phyloP scores from a whole-genome alignment of 2,888 invertebrate genomes.

The Xiphydria camelus region DNA sequence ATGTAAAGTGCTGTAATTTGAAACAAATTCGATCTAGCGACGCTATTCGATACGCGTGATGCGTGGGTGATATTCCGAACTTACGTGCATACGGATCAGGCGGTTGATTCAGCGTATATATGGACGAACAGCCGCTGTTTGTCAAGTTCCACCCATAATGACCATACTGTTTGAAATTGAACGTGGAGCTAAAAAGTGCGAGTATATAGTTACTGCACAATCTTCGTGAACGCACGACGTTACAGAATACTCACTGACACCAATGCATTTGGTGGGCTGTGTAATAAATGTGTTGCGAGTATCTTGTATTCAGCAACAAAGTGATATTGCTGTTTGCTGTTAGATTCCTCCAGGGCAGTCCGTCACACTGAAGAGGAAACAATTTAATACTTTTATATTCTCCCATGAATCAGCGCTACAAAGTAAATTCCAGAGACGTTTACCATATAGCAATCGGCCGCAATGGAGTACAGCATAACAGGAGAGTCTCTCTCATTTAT shows the following conservation, averaged over 20 bases:
- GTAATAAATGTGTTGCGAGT: constrained; percentile 45
- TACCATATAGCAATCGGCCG: constrained; percentile 43
- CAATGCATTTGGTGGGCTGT: constrained; percentile 15
- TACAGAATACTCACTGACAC: constrained; percentile 49
- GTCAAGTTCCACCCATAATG: constrained; percentile 55
- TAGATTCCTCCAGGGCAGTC: constrained; percentile 31
- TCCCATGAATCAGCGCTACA: constrained; percentile 4
- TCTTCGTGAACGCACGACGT: too few species aligned
- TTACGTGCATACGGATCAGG: constrained; percentile 51
- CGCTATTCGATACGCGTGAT: too few species aligned
- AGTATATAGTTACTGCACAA: too few species aligned
- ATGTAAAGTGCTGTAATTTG: constrained; percentile 40
- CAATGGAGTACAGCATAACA: constrained; percentile 35
- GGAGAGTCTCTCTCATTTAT: constrained; percentile 31
- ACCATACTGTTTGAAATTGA: constrained; percentile 52
- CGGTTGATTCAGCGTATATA: constrained; percentile 42
- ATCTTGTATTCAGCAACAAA: constrained; percentile 43
- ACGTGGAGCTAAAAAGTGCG: too few species aligned
- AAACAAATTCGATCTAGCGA: too few species aligned
- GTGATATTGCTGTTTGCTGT: constrained; percentile 34
- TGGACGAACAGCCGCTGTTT: constrained; percentile 32
- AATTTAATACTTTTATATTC: not conserved
- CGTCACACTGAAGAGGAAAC: constrained; percentile 41
- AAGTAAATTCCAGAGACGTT: constrained; percentile 11
- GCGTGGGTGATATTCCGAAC: too few species aligned